A percentile compares a stretch with the other conserved stretches of the same genome.
Evolutionary conservation across 2,113 vertebrate species (phyloP).

Genomic region (Dissostichus mawsoni): DNA sequence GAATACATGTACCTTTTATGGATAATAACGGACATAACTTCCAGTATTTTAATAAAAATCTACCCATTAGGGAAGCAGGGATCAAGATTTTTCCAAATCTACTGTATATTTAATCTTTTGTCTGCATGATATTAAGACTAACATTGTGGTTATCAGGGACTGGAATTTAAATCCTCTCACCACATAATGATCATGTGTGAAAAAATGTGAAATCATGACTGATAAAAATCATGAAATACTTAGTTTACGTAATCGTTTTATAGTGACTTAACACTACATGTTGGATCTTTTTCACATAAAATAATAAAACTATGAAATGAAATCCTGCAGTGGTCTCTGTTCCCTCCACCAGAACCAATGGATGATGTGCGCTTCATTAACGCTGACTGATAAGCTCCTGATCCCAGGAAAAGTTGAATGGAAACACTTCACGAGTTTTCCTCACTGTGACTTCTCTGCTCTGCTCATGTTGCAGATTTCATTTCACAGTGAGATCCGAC

Average conservation of each 20-base stretch:
- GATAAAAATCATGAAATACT: conserved; percentile 15
- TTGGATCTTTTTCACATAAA: background rate
- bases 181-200: background rate
- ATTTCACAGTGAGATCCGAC: conserved; percentile 37
- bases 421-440: conserved; percentile 11
- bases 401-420: conserved; percentile 4
- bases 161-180: background rate
- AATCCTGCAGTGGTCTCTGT: background rate
- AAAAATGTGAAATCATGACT: background rate
- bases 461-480: conserved; percentile 16
- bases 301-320: background rate
- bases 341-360: conserved; percentile 3
- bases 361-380: background rate
- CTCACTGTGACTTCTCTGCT: conserved; percentile 12
- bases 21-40: too few species aligned
- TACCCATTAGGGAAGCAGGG: too few species aligned
- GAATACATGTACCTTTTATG: background rate
- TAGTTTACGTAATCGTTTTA: conserved; percentile 1
- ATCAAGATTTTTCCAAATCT: background rate
- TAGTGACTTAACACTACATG: background rate
- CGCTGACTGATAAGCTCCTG: background rate
- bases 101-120: background rate
- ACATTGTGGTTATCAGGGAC: background rate
- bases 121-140: background rate
- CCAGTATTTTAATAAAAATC: too few species aligned